phyloP scores from a whole-genome alignment of 1,140 invertebrate species.

The Brachionus asplanchnoidis region DNA sequence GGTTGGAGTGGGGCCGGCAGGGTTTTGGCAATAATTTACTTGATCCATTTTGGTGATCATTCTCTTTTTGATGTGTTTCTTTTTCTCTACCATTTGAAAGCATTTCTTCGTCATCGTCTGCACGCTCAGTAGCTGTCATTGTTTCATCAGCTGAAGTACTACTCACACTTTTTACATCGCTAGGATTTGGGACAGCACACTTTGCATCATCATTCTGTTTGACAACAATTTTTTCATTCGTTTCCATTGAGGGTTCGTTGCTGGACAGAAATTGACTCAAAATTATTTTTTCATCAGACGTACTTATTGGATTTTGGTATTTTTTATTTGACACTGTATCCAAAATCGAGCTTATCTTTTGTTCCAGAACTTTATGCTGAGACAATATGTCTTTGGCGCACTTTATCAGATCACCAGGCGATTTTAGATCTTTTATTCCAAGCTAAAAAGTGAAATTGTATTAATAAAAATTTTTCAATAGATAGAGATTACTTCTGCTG shows the following conservation, averaged over 20 bases:
- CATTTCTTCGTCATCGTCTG: not conserved
- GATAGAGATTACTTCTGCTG: not conserved
- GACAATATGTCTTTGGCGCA: not conserved
- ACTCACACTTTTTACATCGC: not conserved
- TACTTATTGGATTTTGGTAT: not conserved
- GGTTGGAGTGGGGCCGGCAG: not conserved
- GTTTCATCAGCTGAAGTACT: not conserved
- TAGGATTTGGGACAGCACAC: not conserved
- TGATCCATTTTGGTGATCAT: not conserved
- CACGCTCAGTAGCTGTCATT: conserved; percentile 15
- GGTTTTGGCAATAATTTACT: not conserved
- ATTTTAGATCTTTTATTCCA: conserved; percentile 19
- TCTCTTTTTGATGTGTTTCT: not conserved
- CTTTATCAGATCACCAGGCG: not conserved
- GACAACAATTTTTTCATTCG: not conserved
- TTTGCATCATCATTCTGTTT: not conserved
- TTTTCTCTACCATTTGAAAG: not conserved
- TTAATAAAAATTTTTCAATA: not conserved
- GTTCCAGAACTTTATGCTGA: conserved; percentile 12
- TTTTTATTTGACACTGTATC: not conserved
- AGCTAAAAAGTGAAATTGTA: not conserved
- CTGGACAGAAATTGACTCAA: not conserved
- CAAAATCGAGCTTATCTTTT: not conserved
- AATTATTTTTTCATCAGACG: not conserved
- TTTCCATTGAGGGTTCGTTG: not conserved